Evolutionary conservation across 2,113 vertebrate genomes (phyloP), one percentile per base, ranked within the genome.

Genomic region (Oreotrochilus melanogaster): DNA sequence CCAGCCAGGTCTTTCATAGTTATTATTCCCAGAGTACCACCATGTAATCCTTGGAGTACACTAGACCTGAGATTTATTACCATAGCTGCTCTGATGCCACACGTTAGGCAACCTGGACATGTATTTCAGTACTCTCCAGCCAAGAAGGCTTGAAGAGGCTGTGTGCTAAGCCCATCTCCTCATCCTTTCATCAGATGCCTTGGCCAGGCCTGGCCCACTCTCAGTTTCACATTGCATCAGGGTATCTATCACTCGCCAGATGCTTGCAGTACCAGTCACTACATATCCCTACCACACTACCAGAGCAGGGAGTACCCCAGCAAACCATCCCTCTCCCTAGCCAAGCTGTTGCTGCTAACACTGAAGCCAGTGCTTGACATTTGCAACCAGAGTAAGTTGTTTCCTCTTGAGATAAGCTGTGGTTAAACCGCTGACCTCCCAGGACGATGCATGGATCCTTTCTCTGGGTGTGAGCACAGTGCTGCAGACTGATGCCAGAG

Each of bases 31-130:
- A 78, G 69, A 47, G 51, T 84, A 65, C 35, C 61, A 84, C 82
- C 73, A 61, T 95, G 95, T 95, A 97, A 96, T 95, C 95, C 89
- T 95, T 95, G 95, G 92, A 95, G 89, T 95, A 87, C 86, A 85
- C 80, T 88, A 89, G 80, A 96, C 93, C 89, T 95, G 93, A 88
- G 76, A 96, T 92, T 92, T 91, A 93, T 96, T 95, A 91, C 89
- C 96, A 60, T 71, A 84, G 88, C 76, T 56, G 48, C 69, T 84
- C 86, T 96, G 91, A 80, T 97, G 94, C 93, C 95, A 97, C 93
- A 94, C 35, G 11, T 97, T 97, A 94, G 92, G 94, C 88, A 97
- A 97, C 94, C 88, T 96, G 95, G 75, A 92, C 11, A 1, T 86
- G 64, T 86, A 81, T 95, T 96, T 90, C 95, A 94, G 51, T 80